Evolutionary conservation across 2,888 invertebrate genomes (phyloP), one percentile per base, ranked within the genome.

Genomic region (Theodoxus fluviatilis): DNA sequence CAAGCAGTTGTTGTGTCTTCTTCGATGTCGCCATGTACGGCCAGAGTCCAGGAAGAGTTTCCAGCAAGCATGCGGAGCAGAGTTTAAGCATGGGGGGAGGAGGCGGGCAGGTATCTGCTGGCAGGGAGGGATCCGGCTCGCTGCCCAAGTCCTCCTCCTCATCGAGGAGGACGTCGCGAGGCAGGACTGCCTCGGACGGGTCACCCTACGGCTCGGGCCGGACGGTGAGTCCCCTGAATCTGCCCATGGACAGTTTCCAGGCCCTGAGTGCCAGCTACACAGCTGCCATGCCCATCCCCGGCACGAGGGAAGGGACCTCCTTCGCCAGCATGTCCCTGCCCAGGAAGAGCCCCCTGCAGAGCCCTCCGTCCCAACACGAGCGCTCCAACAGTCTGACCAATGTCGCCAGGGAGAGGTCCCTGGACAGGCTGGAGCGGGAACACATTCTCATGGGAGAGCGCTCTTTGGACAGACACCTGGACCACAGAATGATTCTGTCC

Each of bases 381-480:
- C 71, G 81, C 61, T 76, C 81, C 33, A 79, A 75, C 71, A 82
- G 80, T 68, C 75, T 80, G 69, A 79, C 76, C 7, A 79, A 76
- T 70, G 75, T 79, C 12, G 71, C 73, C 43, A 66, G 87, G 85
- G 79, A 88, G 75, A 69, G 87, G 82, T 80, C 86, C 79, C 69
- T 80, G 35, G 81, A 81, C 35, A 67, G 78, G 49, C 69, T 78
- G 43, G 79, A 80, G 38, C 71, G 74, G 31, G 78, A 77, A 18
- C 71, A 71, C 59, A 47, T 59, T 28, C 71, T 75, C 47, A 71
- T 76, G 67, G 79, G 85, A 67, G 87, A 87, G 69, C 78, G 86
- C 4, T 84, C 86, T 47, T 79, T 87, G 70, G 87, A 87, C 65
- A 80, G 85, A 67, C 83, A 84, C 52, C 76, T 75, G 61, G 77